phyloP scores from a whole-genome alignment of 2,888 invertebrate genomes.

The Tachina fera region DNA sequence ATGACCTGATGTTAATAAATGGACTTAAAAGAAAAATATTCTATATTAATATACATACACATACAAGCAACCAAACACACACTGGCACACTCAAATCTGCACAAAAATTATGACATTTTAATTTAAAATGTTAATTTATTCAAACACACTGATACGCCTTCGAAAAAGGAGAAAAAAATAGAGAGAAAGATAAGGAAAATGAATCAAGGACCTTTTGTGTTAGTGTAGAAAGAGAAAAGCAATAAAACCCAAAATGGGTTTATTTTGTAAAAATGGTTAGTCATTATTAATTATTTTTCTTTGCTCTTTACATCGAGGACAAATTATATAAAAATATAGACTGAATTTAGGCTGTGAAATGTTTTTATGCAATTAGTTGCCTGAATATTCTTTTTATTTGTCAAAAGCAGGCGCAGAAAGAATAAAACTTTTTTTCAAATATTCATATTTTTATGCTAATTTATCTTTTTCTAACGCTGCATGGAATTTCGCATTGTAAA shows the following conservation, averaged over 20 bases:
- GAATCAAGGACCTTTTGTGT: conserved; percentile 21
- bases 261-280: background rate
- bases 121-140: conserved; percentile 69
- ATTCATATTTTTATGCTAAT: no score
- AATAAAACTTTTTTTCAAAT: no score
- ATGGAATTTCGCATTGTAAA: no score
- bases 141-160: conserved; percentile 61
- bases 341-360: no score
- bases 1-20: conserved; percentile 70
- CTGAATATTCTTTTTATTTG: no score
- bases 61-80: background rate
- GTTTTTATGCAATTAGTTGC: no score
- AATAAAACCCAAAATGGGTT: background rate
- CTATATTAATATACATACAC: background rate
- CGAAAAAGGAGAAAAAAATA: background rate
- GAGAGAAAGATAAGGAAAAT: background rate
- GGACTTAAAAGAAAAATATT: conserved; percentile 58
- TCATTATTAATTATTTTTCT: conserved; percentile 2
- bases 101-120: conserved; percentile 71
- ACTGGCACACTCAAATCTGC: conserved; percentile 39
- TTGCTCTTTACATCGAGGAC: background rate
- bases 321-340: background rate
- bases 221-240: background rate
- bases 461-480: no score
- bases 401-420: no score